A percentile compares a stretch with the other conserved stretches of the same genome.
phyloP scores from a whole-genome alignment of 2,888 invertebrate species.

The Diplolepis rosae region DNA sequence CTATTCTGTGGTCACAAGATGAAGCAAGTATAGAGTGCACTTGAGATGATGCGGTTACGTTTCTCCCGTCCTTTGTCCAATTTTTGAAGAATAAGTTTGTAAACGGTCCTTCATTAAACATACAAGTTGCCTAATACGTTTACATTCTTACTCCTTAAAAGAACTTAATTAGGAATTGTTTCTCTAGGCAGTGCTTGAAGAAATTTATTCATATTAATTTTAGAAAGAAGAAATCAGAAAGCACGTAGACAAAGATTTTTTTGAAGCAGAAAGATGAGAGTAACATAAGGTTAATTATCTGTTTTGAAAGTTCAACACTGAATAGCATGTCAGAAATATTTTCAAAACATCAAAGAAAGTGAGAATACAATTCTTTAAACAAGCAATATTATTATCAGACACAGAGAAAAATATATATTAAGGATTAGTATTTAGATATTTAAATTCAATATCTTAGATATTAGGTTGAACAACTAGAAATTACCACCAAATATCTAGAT shows the following conservation, averaged over 20 bases:
- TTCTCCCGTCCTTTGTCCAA: constrained; percentile 44
- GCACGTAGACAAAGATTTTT: background rate
- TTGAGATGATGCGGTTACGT: constrained; percentile 58
- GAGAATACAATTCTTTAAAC: too few relatives aligned
- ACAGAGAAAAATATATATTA: too few relatives aligned
- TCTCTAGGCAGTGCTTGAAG: background rate
- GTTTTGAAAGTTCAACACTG: background rate
- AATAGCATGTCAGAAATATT: too few relatives aligned
- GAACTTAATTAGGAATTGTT: background rate
- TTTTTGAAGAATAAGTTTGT: constrained; percentile 45
- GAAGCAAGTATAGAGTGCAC: constrained; percentile 63
- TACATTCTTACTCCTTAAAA: background rate
- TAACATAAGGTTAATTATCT: background rate
- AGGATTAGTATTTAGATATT: too few relatives aligned
- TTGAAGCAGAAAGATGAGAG: background rate
- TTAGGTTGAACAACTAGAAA: too few relatives aligned
- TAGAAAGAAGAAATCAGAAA: background rate
- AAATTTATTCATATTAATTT: constrained; percentile 1
- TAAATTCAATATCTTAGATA: too few relatives aligned
- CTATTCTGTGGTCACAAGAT: constrained; percentile 57
- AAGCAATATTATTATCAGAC: too few relatives aligned
- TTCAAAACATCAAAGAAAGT: too few relatives aligned
- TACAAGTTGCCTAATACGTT: background rate
- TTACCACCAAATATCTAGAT: too few relatives aligned
- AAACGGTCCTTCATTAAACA: constrained; percentile 49